Evolutionary conservation across 2,797 vertebrate species (phyloP).

Genomic region (Xiphorhynchus erythropygius): DNA sequence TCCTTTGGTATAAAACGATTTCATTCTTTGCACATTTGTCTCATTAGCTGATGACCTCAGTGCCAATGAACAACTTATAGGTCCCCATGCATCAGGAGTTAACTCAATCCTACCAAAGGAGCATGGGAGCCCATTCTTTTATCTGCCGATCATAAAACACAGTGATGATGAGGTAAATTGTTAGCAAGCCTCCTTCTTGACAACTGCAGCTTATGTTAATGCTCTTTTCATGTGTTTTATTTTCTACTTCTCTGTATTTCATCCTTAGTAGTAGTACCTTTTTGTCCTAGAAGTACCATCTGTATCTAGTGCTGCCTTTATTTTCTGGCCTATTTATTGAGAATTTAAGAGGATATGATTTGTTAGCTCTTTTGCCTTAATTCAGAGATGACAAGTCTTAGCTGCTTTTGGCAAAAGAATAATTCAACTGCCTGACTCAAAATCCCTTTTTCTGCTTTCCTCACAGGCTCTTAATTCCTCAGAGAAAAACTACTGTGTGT

Average conservation of each 20-base stretch:
- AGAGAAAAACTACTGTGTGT: not conserved
- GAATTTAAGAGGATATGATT: not conserved
- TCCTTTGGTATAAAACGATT: conserved; percentile 39
- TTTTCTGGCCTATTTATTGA: not conserved
- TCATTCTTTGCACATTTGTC: conserved; percentile 19
- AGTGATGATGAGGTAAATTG: conserved; percentile 89
- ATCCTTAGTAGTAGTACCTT: not conserved
- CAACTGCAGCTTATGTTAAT: not conserved
- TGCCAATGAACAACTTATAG: conserved; percentile 90
- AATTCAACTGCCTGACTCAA: not conserved
- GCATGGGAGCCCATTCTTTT: conserved; percentile 97
- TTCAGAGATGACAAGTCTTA: not conserved
- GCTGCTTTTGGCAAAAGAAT: not conserved
- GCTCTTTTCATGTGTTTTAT: not conserved
- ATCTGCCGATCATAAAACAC: conserved; percentile 95
- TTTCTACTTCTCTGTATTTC: not conserved
- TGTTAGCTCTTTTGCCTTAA: not conserved
- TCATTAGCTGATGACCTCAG: conserved; percentile 92
- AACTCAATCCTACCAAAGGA: conserved; percentile 99
- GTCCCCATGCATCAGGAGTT: conserved; percentile 90
- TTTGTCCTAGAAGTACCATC: not conserved
- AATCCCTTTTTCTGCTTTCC: not conserved
- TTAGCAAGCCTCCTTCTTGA: conserved; percentile 37
- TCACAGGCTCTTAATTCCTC: not conserved
- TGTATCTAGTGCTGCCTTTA: not conserved